A percentile compares a stretch with the other conserved stretches of the same genome.
These are phyloP conservation scores for Ostrea edulis DNA, from an alignment of 1,140 invertebrate genomes.

Conservation along the genomic window DNA sequence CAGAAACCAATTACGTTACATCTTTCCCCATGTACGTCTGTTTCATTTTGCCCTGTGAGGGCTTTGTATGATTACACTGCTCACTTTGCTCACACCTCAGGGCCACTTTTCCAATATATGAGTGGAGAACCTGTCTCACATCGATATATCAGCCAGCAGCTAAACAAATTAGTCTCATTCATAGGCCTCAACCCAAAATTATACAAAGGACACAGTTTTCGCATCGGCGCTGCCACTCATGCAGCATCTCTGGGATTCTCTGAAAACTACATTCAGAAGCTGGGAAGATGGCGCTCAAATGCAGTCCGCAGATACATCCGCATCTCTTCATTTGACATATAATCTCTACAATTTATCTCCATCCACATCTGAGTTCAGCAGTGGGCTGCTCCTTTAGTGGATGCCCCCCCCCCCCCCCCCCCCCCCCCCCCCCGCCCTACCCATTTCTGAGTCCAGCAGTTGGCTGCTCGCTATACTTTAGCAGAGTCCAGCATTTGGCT, in stretches of 20 bases:
- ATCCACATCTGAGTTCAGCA: no score
- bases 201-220: slow-evolving; percentile 44
- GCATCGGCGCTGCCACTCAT: slow-evolving; percentile 41
- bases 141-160: background rate
- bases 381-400: no score
- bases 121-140: background rate
- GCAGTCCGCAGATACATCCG: slow-evolving; percentile 45
- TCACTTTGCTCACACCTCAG: background rate
- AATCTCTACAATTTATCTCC: no score
- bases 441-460: no score
- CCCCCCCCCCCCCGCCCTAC: no score
- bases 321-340: slow-evolving; percentile 12
- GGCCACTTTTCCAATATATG: slow-evolving; percentile 8
- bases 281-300: slow-evolving; percentile 49
- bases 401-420: no score
- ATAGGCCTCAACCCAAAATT: background rate
- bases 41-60: background rate
- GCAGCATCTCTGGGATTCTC: slow-evolving; percentile 3
- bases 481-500: no score
- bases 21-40: background rate
- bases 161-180: background rate
- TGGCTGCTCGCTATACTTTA: no score
- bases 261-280: slow-evolving; percentile 42
- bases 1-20: background rate
- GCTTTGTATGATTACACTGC: background rate